phyloP scores from a whole-genome alignment of 2,888 invertebrate genomes.

The Ochlodes sylvanus region DNA sequence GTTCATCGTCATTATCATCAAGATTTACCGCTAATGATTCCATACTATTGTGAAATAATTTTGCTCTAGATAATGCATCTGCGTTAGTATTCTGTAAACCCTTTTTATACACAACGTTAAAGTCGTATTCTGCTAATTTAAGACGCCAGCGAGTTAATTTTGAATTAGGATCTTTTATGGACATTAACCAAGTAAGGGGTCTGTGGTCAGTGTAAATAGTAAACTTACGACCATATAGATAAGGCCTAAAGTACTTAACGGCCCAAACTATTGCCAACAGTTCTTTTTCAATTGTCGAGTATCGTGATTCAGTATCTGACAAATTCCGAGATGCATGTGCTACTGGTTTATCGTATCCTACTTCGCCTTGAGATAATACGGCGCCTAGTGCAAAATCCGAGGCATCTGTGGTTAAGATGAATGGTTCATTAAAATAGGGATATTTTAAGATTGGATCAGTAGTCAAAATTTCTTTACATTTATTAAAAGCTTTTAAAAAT shows the following conservation, averaged over 20 bases:
- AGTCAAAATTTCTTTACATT: conserved; percentile 50
- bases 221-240: conserved; percentile 58
- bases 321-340: conserved; percentile 49
- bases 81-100: conserved; percentile 49
- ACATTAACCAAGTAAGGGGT: conserved; percentile 57
- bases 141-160: conserved; percentile 58
- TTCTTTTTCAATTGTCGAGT: conserved; percentile 56
- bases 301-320: conserved; percentile 45
- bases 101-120: conserved; percentile 48
- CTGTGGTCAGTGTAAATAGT: conserved; percentile 62
- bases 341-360: conserved; percentile 49
- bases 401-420: conserved; percentile 49
- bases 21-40: conserved; percentile 10
- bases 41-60: conserved; percentile 40
- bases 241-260: conserved; percentile 56
- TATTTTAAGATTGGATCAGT: conserved; percentile 56
- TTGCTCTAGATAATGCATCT: conserved; percentile 47
- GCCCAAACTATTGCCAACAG: conserved; percentile 57
- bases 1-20: conserved; percentile 2
- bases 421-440: conserved; percentile 54
- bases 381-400: conserved; percentile 49
- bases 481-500: conserved; percentile 46
- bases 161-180: conserved; percentile 58
- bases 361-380: conserved; percentile 47
- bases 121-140: conserved; percentile 50